Conservation (phyloP, 2,113 vertebrate genomes). For the Gila orcuttii region DNA sequence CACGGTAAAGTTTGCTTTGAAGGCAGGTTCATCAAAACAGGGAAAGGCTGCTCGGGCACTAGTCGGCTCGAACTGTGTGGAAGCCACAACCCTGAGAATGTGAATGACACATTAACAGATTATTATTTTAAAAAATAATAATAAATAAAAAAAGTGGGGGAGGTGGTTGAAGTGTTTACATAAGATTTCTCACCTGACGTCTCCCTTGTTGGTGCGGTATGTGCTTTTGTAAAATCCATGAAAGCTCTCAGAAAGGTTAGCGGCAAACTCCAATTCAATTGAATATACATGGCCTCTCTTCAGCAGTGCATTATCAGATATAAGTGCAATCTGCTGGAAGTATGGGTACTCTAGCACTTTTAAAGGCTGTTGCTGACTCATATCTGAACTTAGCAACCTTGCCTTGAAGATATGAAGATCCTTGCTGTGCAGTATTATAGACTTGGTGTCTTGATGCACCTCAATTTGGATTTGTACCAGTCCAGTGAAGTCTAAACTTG, state of each 20-base stretch:
- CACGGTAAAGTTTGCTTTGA: conserved; percentile 88
- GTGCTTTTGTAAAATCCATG: conserved; percentile 91
- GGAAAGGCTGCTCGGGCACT: conserved; percentile 89
- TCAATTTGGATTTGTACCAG: conserved; percentile 74
- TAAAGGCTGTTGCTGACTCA: conserved; percentile 46
- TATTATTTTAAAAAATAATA: neutral
- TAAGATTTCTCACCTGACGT: conserved; percentile 76
- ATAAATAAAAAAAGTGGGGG: too few relatives aligned
- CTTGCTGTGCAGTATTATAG: conserved; percentile 84
- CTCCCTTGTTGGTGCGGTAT: conserved; percentile 81
- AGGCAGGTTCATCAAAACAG: conserved; percentile 90
- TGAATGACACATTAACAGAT: neutral
- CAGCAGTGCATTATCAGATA: conserved; percentile 67
- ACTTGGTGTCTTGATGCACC: conserved; percentile 70
- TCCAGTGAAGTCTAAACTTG: conserved; percentile 79
- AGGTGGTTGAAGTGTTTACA: neutral
- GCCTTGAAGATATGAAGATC: conserved; percentile 73
- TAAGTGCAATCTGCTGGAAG: conserved; percentile 82
- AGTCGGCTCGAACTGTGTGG: conserved; percentile 89
- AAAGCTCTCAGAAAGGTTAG: conserved; percentile 83
- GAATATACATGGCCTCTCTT: conserved; percentile 72
- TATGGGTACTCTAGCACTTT: conserved; percentile 76
- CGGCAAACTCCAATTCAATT: conserved; percentile 76
- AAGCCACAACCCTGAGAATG: conserved; percentile 79
- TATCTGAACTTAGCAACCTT: conserved; percentile 60